These are phyloP conservation scores for Agrotis clavis DNA, from an alignment of 2,888 invertebrate species.

Conservation along the genomic window DNA sequence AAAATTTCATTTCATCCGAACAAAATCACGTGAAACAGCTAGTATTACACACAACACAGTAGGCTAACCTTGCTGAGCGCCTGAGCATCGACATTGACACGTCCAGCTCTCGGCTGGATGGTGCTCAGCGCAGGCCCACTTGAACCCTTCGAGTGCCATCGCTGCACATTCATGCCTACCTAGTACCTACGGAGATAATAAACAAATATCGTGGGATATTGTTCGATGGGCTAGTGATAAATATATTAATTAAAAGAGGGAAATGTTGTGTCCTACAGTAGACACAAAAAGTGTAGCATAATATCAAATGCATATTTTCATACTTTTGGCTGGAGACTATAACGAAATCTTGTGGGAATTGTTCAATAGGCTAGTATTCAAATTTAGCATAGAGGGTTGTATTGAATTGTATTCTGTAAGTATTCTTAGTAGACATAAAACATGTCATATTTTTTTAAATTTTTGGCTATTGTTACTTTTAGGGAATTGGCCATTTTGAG, in stretches of 20 bases:
- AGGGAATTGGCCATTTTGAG: too few species aligned
- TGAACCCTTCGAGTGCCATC: conserved; percentile 81
- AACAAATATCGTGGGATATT: conserved; percentile 22
- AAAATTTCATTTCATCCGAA: background rate
- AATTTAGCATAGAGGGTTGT: background rate
- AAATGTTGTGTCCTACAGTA: too few species aligned
- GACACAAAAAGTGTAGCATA: too few species aligned
- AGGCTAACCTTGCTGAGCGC: conserved; percentile 67
- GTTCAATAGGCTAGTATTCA: background rate
- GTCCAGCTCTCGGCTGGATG: conserved; percentile 79
- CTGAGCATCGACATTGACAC: conserved; percentile 81
- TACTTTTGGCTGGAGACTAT: too few species aligned
- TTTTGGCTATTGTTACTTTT: too few species aligned
- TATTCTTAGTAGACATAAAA: too few species aligned
- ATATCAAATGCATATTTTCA: too few species aligned
- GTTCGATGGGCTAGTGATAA: background rate
- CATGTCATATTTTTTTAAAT: too few species aligned
- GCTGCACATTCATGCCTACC: conserved; percentile 74
- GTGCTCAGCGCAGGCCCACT: conserved; percentile 75
- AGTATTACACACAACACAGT: conserved; percentile 6
- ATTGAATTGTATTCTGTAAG: too few species aligned
- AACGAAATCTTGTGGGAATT: conserved; percentile 20
- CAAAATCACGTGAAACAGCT: background rate
- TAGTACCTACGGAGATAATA: conserved; percentile 42
- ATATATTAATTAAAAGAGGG: too few species aligned